Conservation (phyloP, 1,140 invertebrate genomes). For the Yoshiicerus persimilis region DNA sequence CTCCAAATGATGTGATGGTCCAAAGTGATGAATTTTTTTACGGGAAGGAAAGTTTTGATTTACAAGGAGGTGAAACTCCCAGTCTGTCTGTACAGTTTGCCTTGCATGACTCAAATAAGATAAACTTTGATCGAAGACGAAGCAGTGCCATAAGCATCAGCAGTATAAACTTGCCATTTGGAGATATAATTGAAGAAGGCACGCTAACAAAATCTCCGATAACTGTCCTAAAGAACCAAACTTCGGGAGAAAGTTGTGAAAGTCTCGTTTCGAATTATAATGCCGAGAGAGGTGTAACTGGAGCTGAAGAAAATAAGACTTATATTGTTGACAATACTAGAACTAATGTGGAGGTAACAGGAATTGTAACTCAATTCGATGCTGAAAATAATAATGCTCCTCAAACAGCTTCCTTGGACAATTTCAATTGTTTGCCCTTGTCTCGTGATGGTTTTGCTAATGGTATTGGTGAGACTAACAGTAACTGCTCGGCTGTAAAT, state of each 20-base stretch:
- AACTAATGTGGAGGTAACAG: background rate
- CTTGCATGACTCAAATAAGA: background rate
- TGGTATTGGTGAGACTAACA: slow-evolving; percentile 12
- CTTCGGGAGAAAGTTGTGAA: background rate
- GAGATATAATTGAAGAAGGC: background rate
- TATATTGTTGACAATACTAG: background rate
- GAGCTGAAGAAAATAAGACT: background rate
- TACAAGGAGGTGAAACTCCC: background rate
- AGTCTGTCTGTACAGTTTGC: slow-evolving; percentile 1
- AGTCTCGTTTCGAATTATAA: background rate
- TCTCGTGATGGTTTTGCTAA: slow-evolving; percentile 1
- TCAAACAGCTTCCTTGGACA: background rate
- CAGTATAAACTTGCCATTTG: background rate
- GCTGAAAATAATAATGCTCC: slow-evolving; percentile 10
- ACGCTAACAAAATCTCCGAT: background rate
- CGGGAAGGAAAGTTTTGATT: background rate
- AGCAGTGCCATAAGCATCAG: background rate
- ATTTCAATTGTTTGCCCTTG: background rate
- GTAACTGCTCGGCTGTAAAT: slow-evolving; percentile 7
- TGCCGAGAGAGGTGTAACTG: background rate
- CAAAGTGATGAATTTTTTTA: slow-evolving; percentile 12
- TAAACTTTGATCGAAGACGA: background rate
- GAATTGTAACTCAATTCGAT: background rate
- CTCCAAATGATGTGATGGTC: background rate
- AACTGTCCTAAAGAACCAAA: background rate